A percentile compares a stretch with the other conserved stretches of the same genome.
Evolutionary conservation across 2,797 vertebrate genomes (phyloP).

Genomic region (Eptatretus atami): DNA sequence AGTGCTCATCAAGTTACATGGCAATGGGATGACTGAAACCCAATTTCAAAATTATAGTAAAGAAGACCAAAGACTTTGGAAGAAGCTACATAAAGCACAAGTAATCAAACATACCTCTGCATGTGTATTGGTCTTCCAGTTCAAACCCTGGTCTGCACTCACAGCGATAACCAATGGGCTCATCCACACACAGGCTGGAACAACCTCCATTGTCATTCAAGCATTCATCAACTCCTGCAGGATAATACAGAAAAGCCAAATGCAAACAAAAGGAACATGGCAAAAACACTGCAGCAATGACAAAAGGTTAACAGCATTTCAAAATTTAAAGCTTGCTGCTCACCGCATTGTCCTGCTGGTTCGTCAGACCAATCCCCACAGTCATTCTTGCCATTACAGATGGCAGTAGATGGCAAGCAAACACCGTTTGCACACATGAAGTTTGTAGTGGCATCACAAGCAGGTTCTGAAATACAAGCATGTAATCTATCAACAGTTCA

Average conservation of each 20-base stretch:
- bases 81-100: not conserved
- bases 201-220: conserved; percentile 72
- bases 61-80: too few relatives aligned
- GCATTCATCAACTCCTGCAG: conserved; percentile 58
- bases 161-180: conserved; percentile 54
- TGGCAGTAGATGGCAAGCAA: too few relatives aligned
- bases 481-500: too few relatives aligned
- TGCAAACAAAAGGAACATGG: too few relatives aligned
- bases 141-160: conserved; percentile 73
- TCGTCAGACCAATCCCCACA: conserved; percentile 67
- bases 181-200: conserved; percentile 74
- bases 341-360: conserved; percentile 46
- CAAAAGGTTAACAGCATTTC: too few relatives aligned
- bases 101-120: conserved; percentile 30
- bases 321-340: conserved; percentile 7
- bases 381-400: conserved; percentile 50
- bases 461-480: too few relatives aligned
- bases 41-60: not conserved
- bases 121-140: conserved; percentile 61
- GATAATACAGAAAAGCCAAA: too few relatives aligned
- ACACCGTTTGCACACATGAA: too few relatives aligned
- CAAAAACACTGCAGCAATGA: too few relatives aligned
- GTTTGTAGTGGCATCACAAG: too few relatives aligned
- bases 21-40: conserved; percentile 8
- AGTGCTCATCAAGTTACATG: too few relatives aligned